Base-by-base conservation (phyloP, 2,888 invertebrate genomes). In the Platerodrilus igneus region DNA sequence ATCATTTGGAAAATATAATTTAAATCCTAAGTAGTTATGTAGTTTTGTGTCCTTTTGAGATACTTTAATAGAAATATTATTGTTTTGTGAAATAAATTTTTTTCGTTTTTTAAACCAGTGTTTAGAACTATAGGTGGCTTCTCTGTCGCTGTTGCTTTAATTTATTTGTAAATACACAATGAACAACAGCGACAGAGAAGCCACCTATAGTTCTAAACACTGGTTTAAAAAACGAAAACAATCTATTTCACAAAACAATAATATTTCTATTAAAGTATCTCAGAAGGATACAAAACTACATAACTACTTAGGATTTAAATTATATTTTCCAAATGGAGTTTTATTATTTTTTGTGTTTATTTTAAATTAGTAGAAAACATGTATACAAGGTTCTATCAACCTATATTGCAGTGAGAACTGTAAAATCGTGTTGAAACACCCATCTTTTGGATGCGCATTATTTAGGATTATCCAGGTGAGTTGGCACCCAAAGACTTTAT, bases 321-420 rank as follows among this genome's bases (percentile, higher is more conserved):
- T 86, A 5, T 92, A 91, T 68, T 86, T 90, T 63, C 77, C 82
- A 19, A 11, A 38, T 22, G 11, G n/a, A n/a, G n/a, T n/a, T n/a
- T n/a, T n/a, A n/a, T n/a, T n/a, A n/a, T n/a, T n/a, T n/a, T n/a
- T n/a, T n/a, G n/a, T n/a, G n/a, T n/a, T n/a, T n/a, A n/a, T n/a
- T n/a, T n/a, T n/a, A n/a, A n/a, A n/a, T n/a, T n/a, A n/a, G n/a
- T n/a, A n/a, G n/a, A n/a, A n/a, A n/a, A n/a, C n/a, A n/a, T n/a
- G n/a, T n/a, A n/a, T n/a, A n/a, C n/a, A n/a, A n/a, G n/a, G n/a
- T n/a, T n/a, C n/a, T n/a, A n/a, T n/a, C n/a, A n/a, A n/a, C n/a
- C n/a, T n/a, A n/a, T n/a, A n/a, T n/a, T n/a, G n/a, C n/a, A n/a
- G n/a, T n/a, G n/a, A n/a, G n/a, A n/a, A n/a, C n/a, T n/a, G n/a